Conservation (phyloP, 2,797 vertebrate genomes). For the Neostethus bicornis region DNA sequence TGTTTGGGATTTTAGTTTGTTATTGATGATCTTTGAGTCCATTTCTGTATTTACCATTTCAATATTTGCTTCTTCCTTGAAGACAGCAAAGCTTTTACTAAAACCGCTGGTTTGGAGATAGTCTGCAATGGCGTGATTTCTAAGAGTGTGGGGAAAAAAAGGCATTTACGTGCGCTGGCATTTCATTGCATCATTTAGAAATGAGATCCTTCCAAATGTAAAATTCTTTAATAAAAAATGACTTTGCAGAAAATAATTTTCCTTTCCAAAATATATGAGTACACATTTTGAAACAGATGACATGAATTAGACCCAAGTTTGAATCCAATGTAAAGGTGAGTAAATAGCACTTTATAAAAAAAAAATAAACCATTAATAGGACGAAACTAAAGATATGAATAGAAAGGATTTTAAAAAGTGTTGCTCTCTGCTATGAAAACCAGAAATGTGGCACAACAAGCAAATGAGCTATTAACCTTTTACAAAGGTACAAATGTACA, state of each 20-base stretch:
- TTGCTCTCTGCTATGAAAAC: conserved; percentile 57
- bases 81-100: conserved; percentile 98
- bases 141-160: conserved; percentile 72
- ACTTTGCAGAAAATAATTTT: conserved; percentile 29
- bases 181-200: background rate
- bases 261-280: conserved; percentile 37
- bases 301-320: conserved; percentile 32
- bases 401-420: conserved; percentile 27
- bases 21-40: background rate
- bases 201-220: background rate
- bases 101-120: conserved; percentile 99
- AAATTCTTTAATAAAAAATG: conserved; percentile 4
- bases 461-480: conserved; percentile 14
- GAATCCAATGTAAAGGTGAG: conserved; percentile 43
- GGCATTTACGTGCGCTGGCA: background rate
- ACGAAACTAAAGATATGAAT: conserved; percentile 20
- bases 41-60: conserved; percentile 87
- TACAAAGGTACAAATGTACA: conserved; percentile 15
- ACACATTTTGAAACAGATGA: conserved; percentile 44
- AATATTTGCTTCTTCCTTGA: conserved; percentile 98
- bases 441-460: conserved; percentile 14
- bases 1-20: background rate
- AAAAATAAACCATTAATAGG: conserved; percentile 30
- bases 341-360: conserved; percentile 16
- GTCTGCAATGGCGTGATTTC: conserved; percentile 99